Evolutionary conservation across 2,797 vertebrate species (phyloP).

Genomic region (Gymnocypris eckloni): DNA sequence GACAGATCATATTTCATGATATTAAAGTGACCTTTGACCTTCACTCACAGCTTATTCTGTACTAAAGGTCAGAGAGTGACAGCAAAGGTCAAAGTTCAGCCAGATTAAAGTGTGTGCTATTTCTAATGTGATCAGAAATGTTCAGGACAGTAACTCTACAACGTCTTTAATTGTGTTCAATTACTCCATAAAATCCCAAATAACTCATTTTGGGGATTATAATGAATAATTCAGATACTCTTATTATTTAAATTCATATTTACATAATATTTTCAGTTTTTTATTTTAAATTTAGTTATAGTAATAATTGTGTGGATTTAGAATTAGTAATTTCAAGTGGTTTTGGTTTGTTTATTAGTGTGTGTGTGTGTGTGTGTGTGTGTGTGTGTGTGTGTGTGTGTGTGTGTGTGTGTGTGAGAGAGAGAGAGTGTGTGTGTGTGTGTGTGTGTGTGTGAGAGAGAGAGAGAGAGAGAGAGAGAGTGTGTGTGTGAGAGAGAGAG

Average conservation of each 20-base stretch:
- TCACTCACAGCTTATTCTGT: neutral
- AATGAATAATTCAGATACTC: neutral
- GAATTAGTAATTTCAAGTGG: no score
- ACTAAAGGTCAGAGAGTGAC: conserved; percentile 13
- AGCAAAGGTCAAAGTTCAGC: neutral
- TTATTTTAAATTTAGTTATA: neutral
- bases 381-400: no score
- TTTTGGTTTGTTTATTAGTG: no score
- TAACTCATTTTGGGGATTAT: neutral
- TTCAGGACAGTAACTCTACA: neutral
- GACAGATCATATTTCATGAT: neutral
- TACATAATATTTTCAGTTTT: neutral
- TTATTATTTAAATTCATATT: neutral
- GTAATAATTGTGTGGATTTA: neutral
- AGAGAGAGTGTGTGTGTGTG: no score
- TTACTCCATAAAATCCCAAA: neutral
- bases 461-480: no score
- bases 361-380: no score
- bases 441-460: no score
- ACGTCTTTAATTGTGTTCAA: no score
- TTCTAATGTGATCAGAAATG: neutral
- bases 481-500: no score
- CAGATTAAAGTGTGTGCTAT: neutral
- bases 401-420: no score
- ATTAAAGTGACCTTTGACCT: conserved; percentile 5